Evolutionary conservation across 30 jellyfish, hydroid and myxozoan genomes (phyloP), one percentile per base, ranked within the genome.

Genomic region (Hydractinia echinata): DNA sequence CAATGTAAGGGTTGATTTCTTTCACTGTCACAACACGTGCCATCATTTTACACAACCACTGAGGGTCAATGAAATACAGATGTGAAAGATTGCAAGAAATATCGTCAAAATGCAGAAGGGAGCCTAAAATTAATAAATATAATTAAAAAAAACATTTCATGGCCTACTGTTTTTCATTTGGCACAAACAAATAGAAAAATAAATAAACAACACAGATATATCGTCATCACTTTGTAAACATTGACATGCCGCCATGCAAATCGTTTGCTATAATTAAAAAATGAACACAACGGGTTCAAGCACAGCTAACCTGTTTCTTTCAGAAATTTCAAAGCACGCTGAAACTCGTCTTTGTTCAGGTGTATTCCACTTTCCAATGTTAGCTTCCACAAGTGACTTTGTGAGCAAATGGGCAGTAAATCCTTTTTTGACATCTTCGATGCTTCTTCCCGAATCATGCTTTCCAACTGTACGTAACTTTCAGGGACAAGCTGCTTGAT

Each of bases 11-110:
- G 68, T 92, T 86, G 66, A 86, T 84, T 54, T 92, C 89, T 51
- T 71, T 73, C 50, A 87, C 91, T 62, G 96, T 92, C 84, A 92
- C 96, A 11, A 92, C 91, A 54, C 81, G 91, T 50, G 98, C 98
- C 96, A 92, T 77, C 96, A 92, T 92, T 60, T 92, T 95, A 70
- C 96, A 87, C 39, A 92, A 85, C 98, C 98, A 92, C 77, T 92
- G 94, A 6, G 98, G 98, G 76, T 92, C 87, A 78, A 92, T 92
- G 82, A 92, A 92, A 67, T 79, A 86, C 30, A 85, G 82, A 66
- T 87, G 88, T 10, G 86, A 73, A 30, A 92, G 58, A 60, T 80
- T 81, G 64, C 74, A 53, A 19, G 74, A 58, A 1, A 89, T 89
- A 68, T 92, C 98, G 15, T 83, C 87, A 58, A 86, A 92, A 60